Base-by-base conservation (phyloP, 1,140 invertebrate species). In the Oryctes rhinoceros region DNA sequence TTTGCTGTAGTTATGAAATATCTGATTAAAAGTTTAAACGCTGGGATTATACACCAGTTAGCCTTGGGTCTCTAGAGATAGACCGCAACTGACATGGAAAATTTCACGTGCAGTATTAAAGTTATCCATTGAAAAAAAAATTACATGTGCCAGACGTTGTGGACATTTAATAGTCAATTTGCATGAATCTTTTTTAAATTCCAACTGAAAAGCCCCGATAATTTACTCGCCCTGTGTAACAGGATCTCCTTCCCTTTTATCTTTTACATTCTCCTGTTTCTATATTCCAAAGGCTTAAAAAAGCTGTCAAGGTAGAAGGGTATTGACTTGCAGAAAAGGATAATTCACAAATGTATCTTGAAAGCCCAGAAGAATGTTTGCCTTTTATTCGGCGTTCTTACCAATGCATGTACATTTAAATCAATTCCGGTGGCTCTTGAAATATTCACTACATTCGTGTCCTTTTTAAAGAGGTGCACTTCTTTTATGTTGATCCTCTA, bases 321-420 rank as follows among this genome's bases (percentile, higher is more conserved):
- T 59, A 59, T 59, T 59, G 53, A 59, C 53, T 59, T 59, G 53
- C 53, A 59, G 53, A 59, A 15, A 15, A 59, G 53, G 53, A 59
- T 59, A 59, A 59, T 59, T 59, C 53, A 18, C 53, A 59, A 59
- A 59, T 59, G 53, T 59, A 59, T 59, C 53, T 18, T 59, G 53
- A 59, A 59, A 59, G 53, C 53, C 53, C 39, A 18, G n/a, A 59
- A 6, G 53, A 59, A 59, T 59, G 53, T 59, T 59, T 59, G 15
- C 53, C 53, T 59, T 59, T 59, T 59, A 59, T 59, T n/a, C 18
- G n/a, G 53, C 15, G 18, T 59, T 59, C 53, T 59, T 59, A 59
- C 53, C 53, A n/a, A 18, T 18, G 53, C 18, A 59, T 18, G 18
- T 59, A 59, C 53, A 59, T 59, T 59, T 59, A 59, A 18, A 59